Evolutionary conservation across 2,797 vertebrate species (phyloP).

Genomic region (Varecia variegata): DNA sequence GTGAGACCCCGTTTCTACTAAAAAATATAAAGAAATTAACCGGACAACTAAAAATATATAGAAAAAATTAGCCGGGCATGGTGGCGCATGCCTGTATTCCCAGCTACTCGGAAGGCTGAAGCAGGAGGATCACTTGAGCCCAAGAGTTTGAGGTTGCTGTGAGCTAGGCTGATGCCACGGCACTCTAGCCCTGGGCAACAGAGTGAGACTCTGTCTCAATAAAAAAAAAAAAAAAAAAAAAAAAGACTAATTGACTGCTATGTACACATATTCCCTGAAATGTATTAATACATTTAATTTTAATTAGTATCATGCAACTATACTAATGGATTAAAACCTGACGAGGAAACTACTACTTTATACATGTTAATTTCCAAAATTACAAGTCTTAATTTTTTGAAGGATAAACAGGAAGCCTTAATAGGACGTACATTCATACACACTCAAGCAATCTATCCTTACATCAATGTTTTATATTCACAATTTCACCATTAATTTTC

Average conservation of each 20-base stretch:
- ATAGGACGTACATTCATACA: neutral
- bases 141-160: too few relatives aligned
- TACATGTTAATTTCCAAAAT: constrained; percentile 20
- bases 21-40: too few relatives aligned
- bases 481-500: neutral
- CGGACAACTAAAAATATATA: too few relatives aligned
- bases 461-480: neutral
- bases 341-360: neutral
- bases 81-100: too few relatives aligned
- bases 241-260: neutral
- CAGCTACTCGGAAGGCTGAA: too few relatives aligned
- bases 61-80: too few relatives aligned
- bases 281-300: neutral
- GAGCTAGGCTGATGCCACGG: too few relatives aligned
- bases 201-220: too few relatives aligned
- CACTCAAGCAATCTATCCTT: neutral
- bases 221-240: too few relatives aligned
- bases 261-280: neutral
- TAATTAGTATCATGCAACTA: constrained; percentile 21
- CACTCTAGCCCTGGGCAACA: too few relatives aligned
- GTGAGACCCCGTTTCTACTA: too few relatives aligned
- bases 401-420: neutral
- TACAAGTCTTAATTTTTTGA: neutral
- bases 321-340: neutral
- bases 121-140: too few relatives aligned